phyloP scores from a whole-genome alignment of 2,113 vertebrate genomes.

The Synodontis membranacea region DNA sequence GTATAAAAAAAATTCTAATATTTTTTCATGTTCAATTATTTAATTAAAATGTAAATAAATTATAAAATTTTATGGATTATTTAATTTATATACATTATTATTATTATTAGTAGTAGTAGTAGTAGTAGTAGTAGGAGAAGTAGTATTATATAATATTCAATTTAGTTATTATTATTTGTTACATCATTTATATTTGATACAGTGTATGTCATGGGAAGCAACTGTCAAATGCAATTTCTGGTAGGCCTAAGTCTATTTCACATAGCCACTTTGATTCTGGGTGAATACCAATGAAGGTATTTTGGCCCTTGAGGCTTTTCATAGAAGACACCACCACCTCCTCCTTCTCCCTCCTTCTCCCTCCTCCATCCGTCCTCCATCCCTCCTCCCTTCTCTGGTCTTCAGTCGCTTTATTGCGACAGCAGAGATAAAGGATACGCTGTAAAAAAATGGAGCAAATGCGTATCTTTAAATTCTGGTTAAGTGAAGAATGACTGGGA shows the following conservation, averaged over 20 bases:
- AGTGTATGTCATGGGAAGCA: neutral
- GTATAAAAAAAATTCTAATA: too few relatives aligned
- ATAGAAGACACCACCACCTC: neutral
- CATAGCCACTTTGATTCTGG: neutral
- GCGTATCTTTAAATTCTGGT: constrained; percentile 29
- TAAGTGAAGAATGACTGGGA: neutral
- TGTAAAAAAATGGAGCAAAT: constrained; percentile 29
- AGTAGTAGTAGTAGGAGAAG: too few relatives aligned
- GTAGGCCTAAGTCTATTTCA: neutral
- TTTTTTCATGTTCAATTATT: too few relatives aligned
- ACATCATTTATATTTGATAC: neutral
- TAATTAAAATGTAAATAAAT: too few relatives aligned
- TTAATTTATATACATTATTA: too few relatives aligned
- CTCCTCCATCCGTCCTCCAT: neutral
- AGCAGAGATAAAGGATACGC: neutral
- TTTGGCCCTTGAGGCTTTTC: constrained; percentile 21
- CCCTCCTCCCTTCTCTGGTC: constrained; percentile 1
- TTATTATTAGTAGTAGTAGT: too few relatives aligned
- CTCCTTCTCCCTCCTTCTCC: neutral
- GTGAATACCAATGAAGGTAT: neutral
- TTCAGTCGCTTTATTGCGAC: constrained; percentile 36
- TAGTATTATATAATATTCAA: too few relatives aligned
- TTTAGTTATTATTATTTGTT: neutral
- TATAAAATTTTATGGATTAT: too few relatives aligned
- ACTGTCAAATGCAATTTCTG: neutral